phyloP scores from a whole-genome alignment of 1,140 invertebrate genomes.

The Rhagoletis pomonella region DNA sequence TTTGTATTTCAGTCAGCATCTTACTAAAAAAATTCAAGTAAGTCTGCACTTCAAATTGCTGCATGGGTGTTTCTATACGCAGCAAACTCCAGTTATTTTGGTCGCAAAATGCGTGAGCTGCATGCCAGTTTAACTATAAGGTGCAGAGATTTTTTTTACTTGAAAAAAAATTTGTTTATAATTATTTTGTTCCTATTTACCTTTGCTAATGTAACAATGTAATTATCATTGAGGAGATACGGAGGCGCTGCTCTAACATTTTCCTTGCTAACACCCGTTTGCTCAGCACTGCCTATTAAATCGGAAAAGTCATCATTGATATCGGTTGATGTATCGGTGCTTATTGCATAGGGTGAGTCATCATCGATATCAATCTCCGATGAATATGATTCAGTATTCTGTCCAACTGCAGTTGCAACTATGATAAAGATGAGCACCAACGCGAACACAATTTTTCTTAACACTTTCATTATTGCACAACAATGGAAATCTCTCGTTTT shows the following conservation, averaged over 20 bases:
- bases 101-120: constrained; percentile 18
- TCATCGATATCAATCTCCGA: too few relatives aligned
- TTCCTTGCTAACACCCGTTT: not conserved
- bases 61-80: not conserved
- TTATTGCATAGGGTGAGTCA: too few relatives aligned
- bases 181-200: not conserved
- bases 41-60: constrained; percentile 4
- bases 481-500: not conserved
- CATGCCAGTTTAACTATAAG: not conserved
- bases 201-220: constrained; percentile 2
- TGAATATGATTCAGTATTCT: not conserved
- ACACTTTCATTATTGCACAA: not conserved
- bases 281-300: not conserved
- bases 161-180: not conserved
- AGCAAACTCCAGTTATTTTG: constrained; percentile 8
- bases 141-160: not conserved
- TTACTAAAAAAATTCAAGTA: constrained; percentile 28
- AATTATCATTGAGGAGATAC: not conserved
- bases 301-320: too few relatives aligned
- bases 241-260: not conserved
- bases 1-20: not conserved
- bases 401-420: not conserved
- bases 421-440: not conserved
- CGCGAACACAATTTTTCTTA: not conserved
- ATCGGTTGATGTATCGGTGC: too few relatives aligned